These are phyloP conservation scores for Plotosus lineatus DNA, from an alignment of 2,113 vertebrate species.

Conservation along the genomic window DNA sequence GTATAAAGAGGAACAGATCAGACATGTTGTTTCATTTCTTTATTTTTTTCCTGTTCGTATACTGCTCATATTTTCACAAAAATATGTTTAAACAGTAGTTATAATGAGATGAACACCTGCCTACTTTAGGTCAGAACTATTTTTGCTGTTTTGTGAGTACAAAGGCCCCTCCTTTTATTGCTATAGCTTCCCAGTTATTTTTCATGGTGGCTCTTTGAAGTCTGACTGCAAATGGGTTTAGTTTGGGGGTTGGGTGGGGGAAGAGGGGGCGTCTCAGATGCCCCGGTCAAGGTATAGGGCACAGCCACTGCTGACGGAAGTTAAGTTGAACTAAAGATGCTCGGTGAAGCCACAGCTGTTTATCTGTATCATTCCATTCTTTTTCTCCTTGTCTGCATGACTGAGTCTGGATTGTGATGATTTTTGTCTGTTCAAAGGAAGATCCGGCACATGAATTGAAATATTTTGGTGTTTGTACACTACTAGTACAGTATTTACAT, in stretches of 20 bases:
- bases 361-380: slow-evolving; percentile 31
- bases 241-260: too few species aligned
- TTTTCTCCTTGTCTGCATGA: slow-evolving; percentile 22
- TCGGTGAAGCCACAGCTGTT: slow-evolving; percentile 57
- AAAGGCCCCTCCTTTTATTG: slow-evolving; percentile 28
- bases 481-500: too few species aligned
- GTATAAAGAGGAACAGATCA: not conserved
- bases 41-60: not conserved
- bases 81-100: not conserved
- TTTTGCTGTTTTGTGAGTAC: slow-evolving; percentile 32
- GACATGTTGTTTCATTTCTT: not conserved
- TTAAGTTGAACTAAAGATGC: slow-evolving; percentile 56
- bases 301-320: slow-evolving; percentile 46
- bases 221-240: slow-evolving; percentile 57
- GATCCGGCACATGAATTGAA: not conserved
- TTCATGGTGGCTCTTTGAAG: slow-evolving; percentile 60
- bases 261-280: too few species aligned
- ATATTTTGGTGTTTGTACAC: not conserved
- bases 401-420: not conserved
- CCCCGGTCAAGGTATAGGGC: slow-evolving; percentile 31
- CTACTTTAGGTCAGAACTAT: slow-evolving; percentile 8
- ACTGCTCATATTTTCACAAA: not conserved
- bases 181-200: slow-evolving; percentile 43
- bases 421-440: not conserved
- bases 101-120: slow-evolving; percentile 17